Base-by-base conservation (phyloP, 2,113 vertebrate genomes). In the Peromyscus maniculatus region DNA sequence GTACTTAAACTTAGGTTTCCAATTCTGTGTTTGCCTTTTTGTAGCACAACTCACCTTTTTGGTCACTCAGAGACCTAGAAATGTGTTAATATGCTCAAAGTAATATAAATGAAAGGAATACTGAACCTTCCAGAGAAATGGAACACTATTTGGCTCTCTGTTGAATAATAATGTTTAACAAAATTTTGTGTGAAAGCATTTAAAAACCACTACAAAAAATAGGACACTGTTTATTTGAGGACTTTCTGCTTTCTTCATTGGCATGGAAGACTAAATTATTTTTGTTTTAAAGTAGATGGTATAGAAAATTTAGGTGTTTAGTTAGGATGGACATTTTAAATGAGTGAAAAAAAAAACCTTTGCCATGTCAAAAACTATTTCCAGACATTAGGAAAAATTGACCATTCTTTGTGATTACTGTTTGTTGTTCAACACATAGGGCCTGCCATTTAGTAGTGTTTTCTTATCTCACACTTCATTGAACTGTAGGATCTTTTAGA, bases 311-410 rank as follows among this genome's bases (percentile, higher is more conserved):
- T 93, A 67, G 26, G 62, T 46, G 31, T 86, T 96, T 79, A 80
- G 49, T 93, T 95, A 91, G 69, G 49, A 89, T 79, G 77, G 67
- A 67, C 57, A 17, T 89, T 91, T 91, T 88, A 93, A 96, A 93
- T 79, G 13, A 93, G 46, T 94, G 80, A 84, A 62, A 3, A 95
- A 24, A 66, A 80, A 69, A 49, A 26, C 1, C 11, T 49, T 80
- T 71, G 22, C 36, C 92, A 80, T 89, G 80, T 92, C 15, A 90
- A 87, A 26, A 82, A 67, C 82, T 87, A 66, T 96, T 91, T 95
- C 7, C 84, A 84, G 49, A 75, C 39, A 87, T 90, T 87, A 91
- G 46, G 62, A 78, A 57, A 92, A 96, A 84, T 22, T 91, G 43
- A 78, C 16, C 33, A 59, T 64, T 78, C 19, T 90, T 87, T 66